Conservation (phyloP, 2,888 invertebrate genomes). For the Nipponacmea schrenckii region DNA sequence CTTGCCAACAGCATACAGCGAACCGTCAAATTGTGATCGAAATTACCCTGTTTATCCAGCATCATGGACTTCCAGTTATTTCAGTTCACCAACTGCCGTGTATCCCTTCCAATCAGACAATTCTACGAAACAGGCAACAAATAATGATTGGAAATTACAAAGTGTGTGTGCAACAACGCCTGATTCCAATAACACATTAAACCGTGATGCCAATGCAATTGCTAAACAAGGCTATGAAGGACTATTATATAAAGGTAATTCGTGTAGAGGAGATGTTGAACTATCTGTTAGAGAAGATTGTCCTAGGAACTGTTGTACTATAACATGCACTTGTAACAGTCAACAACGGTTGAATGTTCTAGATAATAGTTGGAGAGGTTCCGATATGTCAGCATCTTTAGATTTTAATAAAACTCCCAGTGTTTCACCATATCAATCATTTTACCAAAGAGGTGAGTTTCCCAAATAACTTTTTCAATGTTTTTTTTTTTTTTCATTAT, state of each 20-base stretch:
- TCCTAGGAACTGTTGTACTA: slow-evolving; percentile 53
- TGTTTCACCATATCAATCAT: slow-evolving; percentile 51
- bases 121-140: slow-evolving; percentile 42
- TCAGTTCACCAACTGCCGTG: slow-evolving; percentile 48
- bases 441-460: slow-evolving; percentile 53
- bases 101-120: slow-evolving; percentile 54
- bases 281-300: slow-evolving; percentile 43
- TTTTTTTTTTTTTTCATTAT: neutral
- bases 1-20: slow-evolving; percentile 54
- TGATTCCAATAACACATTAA: neutral
- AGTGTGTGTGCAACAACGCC: slow-evolving; percentile 43
- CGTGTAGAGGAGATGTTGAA: slow-evolving; percentile 34
- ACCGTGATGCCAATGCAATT: slow-evolving; percentile 34
- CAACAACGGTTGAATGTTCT: slow-evolving; percentile 49
- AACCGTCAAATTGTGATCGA: slow-evolving; percentile 53
- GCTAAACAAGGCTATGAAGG: slow-evolving; percentile 52
- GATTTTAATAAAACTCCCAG: slow-evolving; percentile 54
- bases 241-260: slow-evolving; percentile 49
- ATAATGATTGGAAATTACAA: slow-evolving; percentile 55
- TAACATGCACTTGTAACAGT: slow-evolving; percentile 53
- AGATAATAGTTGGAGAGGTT: slow-evolving; percentile 52
- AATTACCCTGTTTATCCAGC: slow-evolving; percentile 57
- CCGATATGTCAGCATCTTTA: slow-evolving; percentile 46
- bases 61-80: slow-evolving; percentile 56
- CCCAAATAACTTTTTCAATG: neutral